Base-by-base conservation (phyloP, 1,140 invertebrate genomes). In the Latrodectus geometricus region DNA sequence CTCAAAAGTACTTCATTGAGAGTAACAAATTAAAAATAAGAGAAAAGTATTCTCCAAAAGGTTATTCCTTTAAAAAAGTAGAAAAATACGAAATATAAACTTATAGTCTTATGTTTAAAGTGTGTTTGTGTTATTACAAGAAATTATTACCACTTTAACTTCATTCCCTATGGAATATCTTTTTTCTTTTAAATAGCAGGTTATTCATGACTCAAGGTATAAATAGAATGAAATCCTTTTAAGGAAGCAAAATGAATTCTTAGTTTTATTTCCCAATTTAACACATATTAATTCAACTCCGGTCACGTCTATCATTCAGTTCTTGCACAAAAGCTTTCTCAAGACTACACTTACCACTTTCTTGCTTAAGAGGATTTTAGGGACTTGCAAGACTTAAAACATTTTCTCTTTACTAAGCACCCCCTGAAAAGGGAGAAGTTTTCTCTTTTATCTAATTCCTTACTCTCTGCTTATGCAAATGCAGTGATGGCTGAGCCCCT, bases 391-490 rank as follows among this genome's bases (percentile, higher is more conserved):
- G 82, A 74, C 82, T 84, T 84, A 84, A 84, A 73, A 84, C 73
- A 84, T 84, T 84, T 84, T 50, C 72, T 69, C 65, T 86, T 72
- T 70, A 77, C 83, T 86, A 86, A 86, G 83, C 68, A 78, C 20
- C 83, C 65, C 17, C 17, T 61, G 61, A 52, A 69, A 79, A 79
- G 65, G 17, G 49, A 75, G 50, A 76, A 86, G 74, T 86, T 86
- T 78, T 74, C 75, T 14, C 83, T 86, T 72, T 72, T 73, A 86
- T 72, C 75, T 65, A 86, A 86, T 78, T 78, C 83, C 75, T 77
- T 61, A 78, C 74, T 70, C 83, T 77, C 75, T 76, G 73, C 83
- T 86, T 86, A 86, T 86, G 83, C 83, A 86, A 86, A 86, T 86
- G 75, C 0, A 14, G 54, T 52, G 35, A 77, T 56, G 74, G 83